Percentiles rank a stretch among this genome's conserved stretches.
Evolutionary conservation across 2,113 vertebrate species (phyloP).

Genomic region (Onychorhynchus coronatus): DNA sequence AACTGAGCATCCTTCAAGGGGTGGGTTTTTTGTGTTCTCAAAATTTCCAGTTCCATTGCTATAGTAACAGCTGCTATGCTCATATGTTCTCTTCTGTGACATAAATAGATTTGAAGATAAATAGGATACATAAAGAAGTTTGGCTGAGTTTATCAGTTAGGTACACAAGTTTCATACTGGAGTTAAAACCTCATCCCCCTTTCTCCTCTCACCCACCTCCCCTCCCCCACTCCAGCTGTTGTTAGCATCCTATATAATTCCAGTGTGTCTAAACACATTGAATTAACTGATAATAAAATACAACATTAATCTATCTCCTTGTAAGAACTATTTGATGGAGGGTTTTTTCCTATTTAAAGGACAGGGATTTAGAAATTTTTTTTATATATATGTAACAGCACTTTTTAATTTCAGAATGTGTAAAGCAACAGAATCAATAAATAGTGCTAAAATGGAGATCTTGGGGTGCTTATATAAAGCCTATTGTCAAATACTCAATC

Average conservation of each 20-base stretch:
- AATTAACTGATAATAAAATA: background rate
- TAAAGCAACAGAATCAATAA: background rate
- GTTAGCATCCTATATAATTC: background rate
- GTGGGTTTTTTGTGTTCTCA: constrained; percentile 28
- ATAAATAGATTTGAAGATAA: constrained; percentile 69
- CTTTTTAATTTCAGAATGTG: background rate
- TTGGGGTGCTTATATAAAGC: fast-evolving
- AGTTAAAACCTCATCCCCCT: background rate
- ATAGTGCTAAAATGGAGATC: background rate
- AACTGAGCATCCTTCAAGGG: constrained; percentile 48
- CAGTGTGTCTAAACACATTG: background rate
- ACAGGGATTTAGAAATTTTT: background rate
- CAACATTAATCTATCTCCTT: background rate
- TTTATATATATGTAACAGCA: background rate
- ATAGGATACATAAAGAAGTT: constrained; percentile 38
- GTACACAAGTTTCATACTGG: constrained; percentile 16
- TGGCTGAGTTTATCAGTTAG: constrained; percentile 21
- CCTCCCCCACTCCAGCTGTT: background rate
- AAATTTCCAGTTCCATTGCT: constrained; percentile 70
- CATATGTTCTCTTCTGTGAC: constrained; percentile 67
- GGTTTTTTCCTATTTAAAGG: background rate
- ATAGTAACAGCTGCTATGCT: constrained; percentile 71
- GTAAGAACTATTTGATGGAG: background rate
- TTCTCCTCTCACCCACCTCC: background rate
- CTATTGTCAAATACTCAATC: background rate